Conservation (phyloP, 2,888 invertebrate species). For the Orthosia incerta region DNA sequence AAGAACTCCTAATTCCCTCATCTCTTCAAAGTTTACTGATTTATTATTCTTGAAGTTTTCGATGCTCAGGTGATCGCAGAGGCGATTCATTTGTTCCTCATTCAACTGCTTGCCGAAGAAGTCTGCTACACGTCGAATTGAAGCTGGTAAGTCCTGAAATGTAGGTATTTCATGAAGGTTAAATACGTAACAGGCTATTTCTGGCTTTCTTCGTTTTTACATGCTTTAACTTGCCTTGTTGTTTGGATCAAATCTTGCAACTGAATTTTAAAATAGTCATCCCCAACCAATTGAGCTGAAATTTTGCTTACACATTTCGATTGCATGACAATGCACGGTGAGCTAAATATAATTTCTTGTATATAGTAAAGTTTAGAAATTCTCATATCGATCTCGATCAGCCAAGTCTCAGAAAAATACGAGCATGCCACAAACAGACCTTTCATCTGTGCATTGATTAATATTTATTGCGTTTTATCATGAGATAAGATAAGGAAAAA, state of each 20-base stretch:
- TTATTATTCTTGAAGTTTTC: slow-evolving; percentile 94
- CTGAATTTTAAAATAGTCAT: no score
- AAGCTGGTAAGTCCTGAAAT: slow-evolving; percentile 39
- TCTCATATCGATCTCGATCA: no score
- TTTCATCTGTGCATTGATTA: background rate
- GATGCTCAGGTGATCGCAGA: slow-evolving; percentile 93
- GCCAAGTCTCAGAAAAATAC: no score
- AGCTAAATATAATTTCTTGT: no score
- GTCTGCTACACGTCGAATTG: slow-evolving; percentile 82
- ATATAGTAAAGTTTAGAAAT: background rate
- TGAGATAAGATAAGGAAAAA: background rate
- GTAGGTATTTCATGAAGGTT: background rate
- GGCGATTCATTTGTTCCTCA: slow-evolving; percentile 86
- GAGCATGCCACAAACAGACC: no score
- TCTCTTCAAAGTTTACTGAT: slow-evolving; percentile 80
- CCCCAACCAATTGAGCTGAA: no score
- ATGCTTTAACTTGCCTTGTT: no score
- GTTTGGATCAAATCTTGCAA: no score
- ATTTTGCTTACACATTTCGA: no score
- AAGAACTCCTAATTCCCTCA: slow-evolving; percentile 36
- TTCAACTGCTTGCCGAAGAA: slow-evolving; percentile 90
- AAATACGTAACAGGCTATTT: background rate
- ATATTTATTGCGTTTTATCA: background rate
- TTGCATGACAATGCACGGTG: no score
- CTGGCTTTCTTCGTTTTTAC: no score